Evolutionary conservation across 2,888 invertebrate genomes (phyloP).

Genomic region (Yponomeuta evonymella): DNA sequence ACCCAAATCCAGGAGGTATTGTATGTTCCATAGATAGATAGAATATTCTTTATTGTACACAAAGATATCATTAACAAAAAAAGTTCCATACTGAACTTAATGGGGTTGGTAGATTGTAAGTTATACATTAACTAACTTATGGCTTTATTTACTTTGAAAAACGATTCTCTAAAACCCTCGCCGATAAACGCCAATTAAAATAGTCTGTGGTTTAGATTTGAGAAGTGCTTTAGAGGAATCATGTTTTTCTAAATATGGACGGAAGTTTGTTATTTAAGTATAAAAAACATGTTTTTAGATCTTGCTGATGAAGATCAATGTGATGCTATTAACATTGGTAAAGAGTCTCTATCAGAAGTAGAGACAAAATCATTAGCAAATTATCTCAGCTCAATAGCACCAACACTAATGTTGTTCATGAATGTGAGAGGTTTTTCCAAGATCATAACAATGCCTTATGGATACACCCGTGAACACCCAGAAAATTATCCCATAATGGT

Average conservation of each 20-base stretch:
- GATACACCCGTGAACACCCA: constrained; percentile 28
- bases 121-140: no score
- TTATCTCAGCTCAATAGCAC: constrained; percentile 44
- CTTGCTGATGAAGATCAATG: constrained; percentile 6
- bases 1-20: neutral
- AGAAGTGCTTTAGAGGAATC: no score
- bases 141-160: no score
- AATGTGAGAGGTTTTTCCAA: constrained; percentile 52
- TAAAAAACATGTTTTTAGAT: neutral
- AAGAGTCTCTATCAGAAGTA: constrained; percentile 44
- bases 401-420: constrained; percentile 49
- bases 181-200: no score
- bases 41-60: no score
- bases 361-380: constrained; percentile 46
- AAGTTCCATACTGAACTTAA: no score
- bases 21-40: neutral
- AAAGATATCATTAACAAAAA: no score
- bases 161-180: no score
- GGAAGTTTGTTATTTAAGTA: no score
- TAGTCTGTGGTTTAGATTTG: no score
- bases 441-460: constrained; percentile 54
- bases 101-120: no score
- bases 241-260: no score
- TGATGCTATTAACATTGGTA: constrained; percentile 45
- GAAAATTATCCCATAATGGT: constrained; percentile 54